phyloP scores from a whole-genome alignment of 2,797 vertebrate genomes.

The Urosaurus nigricauda region DNA sequence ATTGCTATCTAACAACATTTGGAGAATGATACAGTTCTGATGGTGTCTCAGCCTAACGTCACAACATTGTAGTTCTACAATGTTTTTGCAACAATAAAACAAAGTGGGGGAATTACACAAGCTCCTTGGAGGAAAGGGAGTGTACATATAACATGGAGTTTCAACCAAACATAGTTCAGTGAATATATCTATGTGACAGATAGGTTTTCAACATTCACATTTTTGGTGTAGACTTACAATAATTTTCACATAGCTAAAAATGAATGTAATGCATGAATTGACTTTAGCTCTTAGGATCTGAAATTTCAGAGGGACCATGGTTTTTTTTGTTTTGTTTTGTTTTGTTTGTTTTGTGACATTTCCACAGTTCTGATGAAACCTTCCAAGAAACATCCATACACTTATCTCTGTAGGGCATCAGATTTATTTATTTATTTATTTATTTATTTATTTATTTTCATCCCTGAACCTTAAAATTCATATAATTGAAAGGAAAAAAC shows the following conservation, averaged over 20 bases:
- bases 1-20: too few species aligned
- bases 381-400: background rate
- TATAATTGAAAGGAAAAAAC: background rate
- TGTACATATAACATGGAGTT: background rate
- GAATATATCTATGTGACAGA: background rate
- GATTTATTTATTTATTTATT: background rate
- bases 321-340: too few species aligned
- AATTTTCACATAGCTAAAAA: background rate
- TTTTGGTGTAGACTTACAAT: background rate
- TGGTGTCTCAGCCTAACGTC: background rate
- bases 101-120: background rate
- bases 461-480: background rate
- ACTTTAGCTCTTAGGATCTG: background rate
- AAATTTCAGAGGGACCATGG: background rate
- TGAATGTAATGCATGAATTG: background rate
- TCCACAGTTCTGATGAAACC: background rate
- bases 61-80: background rate
- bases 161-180: background rate
- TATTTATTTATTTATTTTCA: background rate
- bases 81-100: background rate
- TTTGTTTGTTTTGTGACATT: too few species aligned
- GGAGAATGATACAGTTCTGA: too few species aligned
- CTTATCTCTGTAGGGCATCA: background rate
- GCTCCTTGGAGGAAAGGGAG: background rate
- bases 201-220: background rate